Evolutionary conservation across 2,888 invertebrate genomes (phyloP), one percentile per base, ranked within the genome.

Genomic region (Orthosia gracilis): DNA sequence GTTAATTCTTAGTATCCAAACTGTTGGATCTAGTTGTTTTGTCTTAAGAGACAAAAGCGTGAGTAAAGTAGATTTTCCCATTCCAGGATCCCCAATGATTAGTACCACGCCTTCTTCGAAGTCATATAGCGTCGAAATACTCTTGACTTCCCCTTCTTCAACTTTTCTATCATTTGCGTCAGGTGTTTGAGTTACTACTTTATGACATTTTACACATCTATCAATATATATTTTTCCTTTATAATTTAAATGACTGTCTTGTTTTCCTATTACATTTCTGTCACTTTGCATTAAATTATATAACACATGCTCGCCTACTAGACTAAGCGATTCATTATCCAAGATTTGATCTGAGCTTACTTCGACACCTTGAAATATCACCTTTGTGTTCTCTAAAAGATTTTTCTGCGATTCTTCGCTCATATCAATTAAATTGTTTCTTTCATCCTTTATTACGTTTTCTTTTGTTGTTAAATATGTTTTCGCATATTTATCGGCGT

Each of bases 51-150:
- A 73, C 26, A 85, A 67, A 23, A 82, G 77, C 2, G 81, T 78
- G 5, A 85, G 77, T 5, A 81, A 31, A 13, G 77, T 83, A 21
- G 85, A 85, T 57, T 86, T 86, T 0, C 85, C 85, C 82, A 84
- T 86, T 1, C 82, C 40, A 40, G 40, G 40, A 40, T 9, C 40
- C 40, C 40, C 40, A 9, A 40, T 40, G 40, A 40, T 40, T 9
- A 40, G 40, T 18, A 50, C 50, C 5, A 50, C 50, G 50, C 15
- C 18, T 7, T 50, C 50, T 50, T 18, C 50, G 7, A 18, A 2
- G 50, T 7, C 9, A 7, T 50, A 18, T 5, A 50, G 50, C 9
- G 5, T 50, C 17, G 18, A 18, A 7, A 18, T 18, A 2, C 17
- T 18, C 18, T 50, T 17, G 9, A 1, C 2, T 17, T 5, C 17